Percentiles rank a stretch among this genome's conserved stretches.
phyloP scores from a whole-genome alignment of 2,797 vertebrate species.

The Cheracebus regulus region DNA sequence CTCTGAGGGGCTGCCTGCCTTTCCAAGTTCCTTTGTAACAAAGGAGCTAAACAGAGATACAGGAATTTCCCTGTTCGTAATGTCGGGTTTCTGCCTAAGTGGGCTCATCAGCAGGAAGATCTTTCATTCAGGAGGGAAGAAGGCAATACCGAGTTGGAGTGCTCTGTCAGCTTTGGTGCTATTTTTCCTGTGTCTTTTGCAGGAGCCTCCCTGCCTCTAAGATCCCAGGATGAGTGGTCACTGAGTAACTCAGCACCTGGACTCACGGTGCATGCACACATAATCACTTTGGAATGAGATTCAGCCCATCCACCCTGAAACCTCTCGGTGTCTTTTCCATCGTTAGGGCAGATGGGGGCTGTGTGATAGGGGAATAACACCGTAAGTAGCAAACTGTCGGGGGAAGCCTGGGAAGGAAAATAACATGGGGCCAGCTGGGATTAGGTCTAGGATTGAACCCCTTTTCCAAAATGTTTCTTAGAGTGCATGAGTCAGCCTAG shows the following conservation, averaged over 20 bases:
- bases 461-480: background rate
- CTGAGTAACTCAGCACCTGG: background rate
- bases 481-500: background rate
- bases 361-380: background rate
- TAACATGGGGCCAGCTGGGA: background rate
- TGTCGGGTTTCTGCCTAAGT: background rate
- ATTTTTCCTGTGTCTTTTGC: background rate
- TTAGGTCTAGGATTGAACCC: background rate
- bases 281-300: background rate
- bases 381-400: background rate
- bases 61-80: background rate
- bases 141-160: rapidly evolving
- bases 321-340: background rate
- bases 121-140: background rate
- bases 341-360: background rate
- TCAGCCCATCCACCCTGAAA: background rate
- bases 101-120: background rate
- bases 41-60: background rate
- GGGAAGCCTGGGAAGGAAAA: background rate
- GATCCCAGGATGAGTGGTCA: background rate
- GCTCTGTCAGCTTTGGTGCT: background rate
- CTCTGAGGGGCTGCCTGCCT: background rate
- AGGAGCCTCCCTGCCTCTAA: rapidly evolving
- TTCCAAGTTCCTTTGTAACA: background rate
- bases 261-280: rapidly evolving